A percentile compares a stretch with the other conserved stretches of the same genome.
Conservation (phyloP, 2,797 vertebrate genomes). For the Cichlasoma orientale region DNA sequence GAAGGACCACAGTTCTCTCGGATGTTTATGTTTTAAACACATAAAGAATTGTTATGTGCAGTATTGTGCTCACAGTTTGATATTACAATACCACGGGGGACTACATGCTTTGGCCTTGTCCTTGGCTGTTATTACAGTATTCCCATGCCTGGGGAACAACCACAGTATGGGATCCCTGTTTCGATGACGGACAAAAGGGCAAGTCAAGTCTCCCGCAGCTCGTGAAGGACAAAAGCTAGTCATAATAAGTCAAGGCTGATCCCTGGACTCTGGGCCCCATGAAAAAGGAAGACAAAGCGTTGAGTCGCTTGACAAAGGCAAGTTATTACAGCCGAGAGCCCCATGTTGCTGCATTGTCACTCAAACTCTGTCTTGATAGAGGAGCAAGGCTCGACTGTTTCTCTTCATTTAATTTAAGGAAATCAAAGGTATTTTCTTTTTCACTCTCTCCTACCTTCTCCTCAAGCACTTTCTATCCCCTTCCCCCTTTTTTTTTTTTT, state of each 20-base stretch:
- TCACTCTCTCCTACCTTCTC: constrained; percentile 65
- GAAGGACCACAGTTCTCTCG: background rate
- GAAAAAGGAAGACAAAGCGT: constrained; percentile 73
- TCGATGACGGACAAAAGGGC: constrained; percentile 71
- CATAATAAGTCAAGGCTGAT: constrained; percentile 78
- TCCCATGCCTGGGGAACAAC: constrained; percentile 49
- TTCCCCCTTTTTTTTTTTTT: constrained; percentile 38
- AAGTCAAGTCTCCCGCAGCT: constrained; percentile 76
- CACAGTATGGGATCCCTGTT: constrained; percentile 67
- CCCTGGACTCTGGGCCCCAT: constrained; percentile 64
- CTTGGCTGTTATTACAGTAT: constrained; percentile 56
- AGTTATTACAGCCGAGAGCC: constrained; percentile 78
- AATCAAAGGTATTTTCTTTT: constrained; percentile 79
- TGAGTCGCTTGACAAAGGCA: constrained; percentile 68
- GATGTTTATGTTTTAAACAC: background rate
- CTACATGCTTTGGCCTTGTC: constrained; percentile 36
- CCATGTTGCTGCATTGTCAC: constrained; percentile 77
- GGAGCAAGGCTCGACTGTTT: constrained; percentile 65
- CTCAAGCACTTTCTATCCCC: constrained; percentile 66
- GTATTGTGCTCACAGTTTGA: background rate
- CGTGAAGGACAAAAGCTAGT: constrained; percentile 76
- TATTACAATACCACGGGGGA: constrained; percentile 16
- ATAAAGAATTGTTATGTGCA: accelerated
- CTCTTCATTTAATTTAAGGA: constrained; percentile 79
- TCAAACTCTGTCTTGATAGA: constrained; percentile 70